Evolutionary conservation across 2,888 invertebrate species (phyloP), one percentile per base, ranked within the genome.

Genomic region (Noctua janthina): DNA sequence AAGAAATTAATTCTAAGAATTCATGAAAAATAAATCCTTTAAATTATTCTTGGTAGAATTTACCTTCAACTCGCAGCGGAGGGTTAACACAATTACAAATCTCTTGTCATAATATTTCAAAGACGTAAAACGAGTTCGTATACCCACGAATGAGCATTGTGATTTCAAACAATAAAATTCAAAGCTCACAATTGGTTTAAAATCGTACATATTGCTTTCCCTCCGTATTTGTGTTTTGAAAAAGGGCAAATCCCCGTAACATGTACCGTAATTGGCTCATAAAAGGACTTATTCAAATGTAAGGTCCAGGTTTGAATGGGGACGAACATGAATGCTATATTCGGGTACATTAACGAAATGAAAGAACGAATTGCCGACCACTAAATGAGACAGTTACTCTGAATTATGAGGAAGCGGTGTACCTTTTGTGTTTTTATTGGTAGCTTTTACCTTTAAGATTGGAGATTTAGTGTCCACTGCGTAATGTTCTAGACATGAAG

Each of bases 271-370:
- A 85, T 78, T 81, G 85, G 76, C 66, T 77, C 76, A 81, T 87
- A 78, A 88, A 85, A 84, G 81, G 75, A 35, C 69, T 87, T 87
- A 83, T 84, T 83, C 72, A 81, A 85, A 88, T 87, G 79, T 68
- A 77, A 72, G 62, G 75, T 80, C 71, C 72, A n/a, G 51, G 69
- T 76, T 80, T 79, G 67, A 83, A 83, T 85, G 67, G 77, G 72
- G 49, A 77, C 81, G 51, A 49, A 56, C 74, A 81, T 85, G 85
- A 86, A 85, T 84, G 80, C 43, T 84, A 83, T 81, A 82, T 85
- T 83, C 81, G 62, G 72, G 78, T 82, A 83, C 79, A 88, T 83
- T 89, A 83, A 78, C 62, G 62, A 75, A 85, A 83, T 83, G 70
- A 85, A 88, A 81, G 69, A 80, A 78, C 64, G 76, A 79, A 84